Percentiles rank a stretch among this genome's conserved stretches.
phyloP scores from a whole-genome alignment of 1,140 invertebrate species.

The Drosophila pruinosa region DNA sequence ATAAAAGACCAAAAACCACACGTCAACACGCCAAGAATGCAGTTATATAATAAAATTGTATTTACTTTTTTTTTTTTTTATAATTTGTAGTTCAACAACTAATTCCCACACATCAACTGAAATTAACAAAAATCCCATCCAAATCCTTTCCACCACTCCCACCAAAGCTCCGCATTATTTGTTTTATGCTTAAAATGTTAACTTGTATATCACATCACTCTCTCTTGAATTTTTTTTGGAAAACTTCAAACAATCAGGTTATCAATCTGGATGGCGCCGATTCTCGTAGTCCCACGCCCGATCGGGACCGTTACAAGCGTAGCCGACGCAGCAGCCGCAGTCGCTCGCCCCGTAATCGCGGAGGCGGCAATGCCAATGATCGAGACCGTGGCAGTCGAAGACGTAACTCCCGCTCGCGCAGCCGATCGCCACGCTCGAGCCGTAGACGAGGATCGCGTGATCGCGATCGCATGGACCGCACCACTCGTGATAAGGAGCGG shows the following conservation, averaged over 20 bases:
- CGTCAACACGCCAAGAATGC: slow-evolving; percentile 81
- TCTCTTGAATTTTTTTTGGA: slow-evolving; percentile 69
- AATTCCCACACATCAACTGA: background rate
- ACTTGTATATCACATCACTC: slow-evolving; percentile 71
- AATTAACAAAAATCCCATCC: slow-evolving; percentile 1
- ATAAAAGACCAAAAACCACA: slow-evolving; percentile 57
- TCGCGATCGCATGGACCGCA: slow-evolving; percentile 85
- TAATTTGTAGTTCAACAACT: slow-evolving; percentile 19
- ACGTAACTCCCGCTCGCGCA: slow-evolving; percentile 82
- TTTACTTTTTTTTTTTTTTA: slow-evolving; percentile 45
- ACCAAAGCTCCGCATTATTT: slow-evolving; percentile 29
- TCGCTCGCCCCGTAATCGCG: slow-evolving; percentile 83
- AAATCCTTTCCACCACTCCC: background rate
- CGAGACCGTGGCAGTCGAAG: slow-evolving; percentile 83
- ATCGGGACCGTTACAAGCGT: slow-evolving; percentile 83
- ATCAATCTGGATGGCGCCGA: slow-evolving; percentile 85
- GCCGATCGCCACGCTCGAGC: slow-evolving; percentile 75
- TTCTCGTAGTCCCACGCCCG: slow-evolving; percentile 85
- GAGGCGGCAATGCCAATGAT: slow-evolving; percentile 50
- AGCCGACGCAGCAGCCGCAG: slow-evolving; percentile 83
- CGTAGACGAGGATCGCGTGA: slow-evolving; percentile 84
- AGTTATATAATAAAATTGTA: slow-evolving; percentile 27
- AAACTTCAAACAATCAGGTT: slow-evolving; percentile 81
- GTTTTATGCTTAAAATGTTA: slow-evolving; percentile 65
- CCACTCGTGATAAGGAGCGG: slow-evolving; percentile 88